These are phyloP conservation scores for Chaetodon trifasciatus DNA, from an alignment of 2,797 vertebrate genomes.

Conservation along the genomic window DNA sequence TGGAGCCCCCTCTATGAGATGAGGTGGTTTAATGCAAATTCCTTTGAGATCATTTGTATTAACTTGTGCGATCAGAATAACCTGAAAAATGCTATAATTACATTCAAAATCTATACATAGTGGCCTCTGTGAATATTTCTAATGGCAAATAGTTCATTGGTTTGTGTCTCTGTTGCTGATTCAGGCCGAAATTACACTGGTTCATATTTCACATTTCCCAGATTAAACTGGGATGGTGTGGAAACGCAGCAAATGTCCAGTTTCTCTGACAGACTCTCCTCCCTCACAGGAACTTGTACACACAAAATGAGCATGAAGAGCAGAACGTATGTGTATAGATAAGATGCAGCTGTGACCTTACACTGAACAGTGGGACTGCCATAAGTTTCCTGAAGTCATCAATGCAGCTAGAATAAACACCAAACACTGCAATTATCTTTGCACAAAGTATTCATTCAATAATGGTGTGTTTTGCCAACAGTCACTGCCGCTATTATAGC, in stretches of 20 bases:
- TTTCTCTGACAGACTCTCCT: not conserved
- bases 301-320: not conserved
- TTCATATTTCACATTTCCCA: constrained; percentile 9
- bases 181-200: not conserved
- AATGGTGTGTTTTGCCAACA: constrained; percentile 15
- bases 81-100: not conserved
- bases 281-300: not conserved
- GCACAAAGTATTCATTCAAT: not conserved
- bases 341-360: constrained; percentile 22
- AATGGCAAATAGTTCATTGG: no score
- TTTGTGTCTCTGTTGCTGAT: no score
- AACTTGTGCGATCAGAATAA: not conserved
- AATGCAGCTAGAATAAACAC: constrained; percentile 3
- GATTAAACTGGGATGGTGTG: constrained; percentile 6
- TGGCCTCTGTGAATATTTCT: no score
- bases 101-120: not conserved
- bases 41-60: not conserved
- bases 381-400: not conserved
- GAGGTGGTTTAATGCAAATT: not conserved
- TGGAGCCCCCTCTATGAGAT: not conserved
- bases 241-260: not conserved
- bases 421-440: constrained; percentile 15
- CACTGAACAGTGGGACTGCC: constrained; percentile 16
- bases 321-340: constrained; percentile 14
- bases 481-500: constrained; percentile 14